A percentile compares a stretch with the other conserved stretches of the same genome.
phyloP scores from a whole-genome alignment of 1,140 invertebrate genomes.

The Drosophila baimaii region DNA sequence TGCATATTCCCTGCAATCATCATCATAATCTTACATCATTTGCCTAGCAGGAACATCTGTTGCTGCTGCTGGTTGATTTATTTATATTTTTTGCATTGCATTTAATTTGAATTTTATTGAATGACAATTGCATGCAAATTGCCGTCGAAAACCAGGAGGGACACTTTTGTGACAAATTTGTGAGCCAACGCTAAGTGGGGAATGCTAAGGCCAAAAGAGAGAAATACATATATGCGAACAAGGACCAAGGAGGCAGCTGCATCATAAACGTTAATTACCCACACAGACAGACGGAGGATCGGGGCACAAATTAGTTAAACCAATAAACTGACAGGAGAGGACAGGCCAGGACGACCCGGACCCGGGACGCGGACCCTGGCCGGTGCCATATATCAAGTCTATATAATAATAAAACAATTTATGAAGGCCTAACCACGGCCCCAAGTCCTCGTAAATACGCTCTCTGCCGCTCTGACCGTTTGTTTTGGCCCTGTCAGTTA shows the following conservation, averaged over 20 bases:
- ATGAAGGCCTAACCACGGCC: constrained; percentile 76
- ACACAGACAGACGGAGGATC: constrained; percentile 22
- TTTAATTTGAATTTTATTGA: constrained; percentile 83
- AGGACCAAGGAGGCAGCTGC: constrained; percentile 64
- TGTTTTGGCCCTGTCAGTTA: constrained; percentile 70
- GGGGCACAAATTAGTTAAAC: constrained; percentile 78
- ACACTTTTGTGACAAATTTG: constrained; percentile 79
- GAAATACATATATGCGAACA: constrained; percentile 13
- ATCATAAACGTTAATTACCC: constrained; percentile 76
- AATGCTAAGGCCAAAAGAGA: too few species aligned
- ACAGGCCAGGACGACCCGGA: constrained; percentile 17
- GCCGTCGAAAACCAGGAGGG: neutral
- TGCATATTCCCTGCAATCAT: constrained; percentile 57
- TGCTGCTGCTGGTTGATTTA: constrained; percentile 26
- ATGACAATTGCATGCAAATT: constrained; percentile 82
- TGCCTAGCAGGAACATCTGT: constrained; percentile 57
- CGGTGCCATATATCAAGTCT: constrained; percentile 76
- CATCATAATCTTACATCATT: constrained; percentile 55
- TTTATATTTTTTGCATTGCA: constrained; percentile 44
- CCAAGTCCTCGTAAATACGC: constrained; percentile 42
- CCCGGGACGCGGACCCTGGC: constrained; percentile 3
- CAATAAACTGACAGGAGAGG: constrained; percentile 76
- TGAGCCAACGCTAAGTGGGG: constrained; percentile 11
- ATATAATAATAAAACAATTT: constrained; percentile 83
- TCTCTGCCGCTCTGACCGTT: constrained; percentile 5